Evolutionary conservation across 2,113 vertebrate genomes (phyloP).

Genomic region (Caranx melampygus): DNA sequence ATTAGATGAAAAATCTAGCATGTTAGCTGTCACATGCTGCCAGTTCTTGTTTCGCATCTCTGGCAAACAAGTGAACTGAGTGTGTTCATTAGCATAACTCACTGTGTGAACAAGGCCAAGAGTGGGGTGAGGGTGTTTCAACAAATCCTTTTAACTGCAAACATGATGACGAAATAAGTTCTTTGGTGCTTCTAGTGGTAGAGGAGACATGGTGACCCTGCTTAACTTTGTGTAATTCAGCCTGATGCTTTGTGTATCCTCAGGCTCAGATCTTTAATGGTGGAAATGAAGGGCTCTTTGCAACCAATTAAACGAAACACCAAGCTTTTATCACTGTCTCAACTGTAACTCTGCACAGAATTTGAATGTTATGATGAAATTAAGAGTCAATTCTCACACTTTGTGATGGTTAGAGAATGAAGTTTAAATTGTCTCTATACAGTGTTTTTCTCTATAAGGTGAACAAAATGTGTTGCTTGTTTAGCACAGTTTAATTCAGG

Average conservation of each 20-base stretch:
- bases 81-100: slow-evolving; percentile 51
- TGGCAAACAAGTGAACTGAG: slow-evolving; percentile 38
- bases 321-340: slow-evolving; percentile 56
- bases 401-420: background rate
- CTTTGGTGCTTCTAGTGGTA: slow-evolving; percentile 25
- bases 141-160: slow-evolving; percentile 57
- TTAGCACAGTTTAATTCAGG: background rate
- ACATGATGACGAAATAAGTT: slow-evolving; percentile 48
- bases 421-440: background rate
- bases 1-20: slow-evolving; percentile 20
- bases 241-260: slow-evolving; percentile 41
- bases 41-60: slow-evolving; percentile 41
- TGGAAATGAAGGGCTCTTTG: slow-evolving; percentile 65
- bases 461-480: background rate
- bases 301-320: slow-evolving; percentile 69
- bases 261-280: slow-evolving; percentile 57
- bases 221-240: slow-evolving; percentile 48
- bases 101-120: slow-evolving; percentile 52
- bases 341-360: slow-evolving; percentile 25
- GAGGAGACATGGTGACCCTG: slow-evolving; percentile 43
- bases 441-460: background rate
- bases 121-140: slow-evolving; percentile 39
- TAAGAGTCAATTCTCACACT: slow-evolving; percentile 29
- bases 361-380: slow-evolving; percentile 60
- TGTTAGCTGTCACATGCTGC: slow-evolving; percentile 59